Base-by-base conservation (phyloP, 2,888 invertebrate species). In the Bombylius discolor region DNA sequence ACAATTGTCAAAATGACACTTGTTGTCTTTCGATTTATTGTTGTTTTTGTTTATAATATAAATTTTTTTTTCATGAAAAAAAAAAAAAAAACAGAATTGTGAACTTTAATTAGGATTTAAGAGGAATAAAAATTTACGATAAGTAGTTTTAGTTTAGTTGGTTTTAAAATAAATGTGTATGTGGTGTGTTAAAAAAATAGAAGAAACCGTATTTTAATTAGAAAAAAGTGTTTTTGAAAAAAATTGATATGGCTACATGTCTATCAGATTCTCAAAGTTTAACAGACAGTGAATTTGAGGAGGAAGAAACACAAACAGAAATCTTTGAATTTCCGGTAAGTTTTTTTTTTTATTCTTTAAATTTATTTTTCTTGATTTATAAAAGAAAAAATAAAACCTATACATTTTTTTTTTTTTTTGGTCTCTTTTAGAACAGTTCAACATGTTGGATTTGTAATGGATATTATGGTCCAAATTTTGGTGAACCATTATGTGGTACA, bases 391-490 rank as follows among this genome's bases (percentile, higher is more conserved):
- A 34, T 49, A 7, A 31, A 32, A 5, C 23, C 23, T 23, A 2
- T 23, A 23, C 23, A 23, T 23, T 23, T 2, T 23, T 23, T 23
- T 23, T 23, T 23, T 23, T 11, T 49, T 31, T 47, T 47, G 23
- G 33, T 31, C 31, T 53, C 33, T 56, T 60, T 51, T 52, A 74
- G 74, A 67, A 68, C 54, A 70, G 68, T 55, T 61, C 66, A 31
- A 69, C 71, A 5, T 94, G 94, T 70, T 84, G 84, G 67, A 81
- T 89, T 56, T 95, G 95, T 68, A 87, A 89, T 74, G 95, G 95
- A 13, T 95, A 88, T 70, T 95, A 95, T 70, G 93, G 93, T 0
- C 89, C 90, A 1, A 89, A 86, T 71, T 94, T 89, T 70, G 90
- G 86, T 36, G 91, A 94, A 69, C 93, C 93, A 11, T 85, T 93